Evolutionary conservation across 2,888 invertebrate genomes (phyloP), one percentile per base, ranked within the genome.

Genomic region (Papilio gigon): DNA sequence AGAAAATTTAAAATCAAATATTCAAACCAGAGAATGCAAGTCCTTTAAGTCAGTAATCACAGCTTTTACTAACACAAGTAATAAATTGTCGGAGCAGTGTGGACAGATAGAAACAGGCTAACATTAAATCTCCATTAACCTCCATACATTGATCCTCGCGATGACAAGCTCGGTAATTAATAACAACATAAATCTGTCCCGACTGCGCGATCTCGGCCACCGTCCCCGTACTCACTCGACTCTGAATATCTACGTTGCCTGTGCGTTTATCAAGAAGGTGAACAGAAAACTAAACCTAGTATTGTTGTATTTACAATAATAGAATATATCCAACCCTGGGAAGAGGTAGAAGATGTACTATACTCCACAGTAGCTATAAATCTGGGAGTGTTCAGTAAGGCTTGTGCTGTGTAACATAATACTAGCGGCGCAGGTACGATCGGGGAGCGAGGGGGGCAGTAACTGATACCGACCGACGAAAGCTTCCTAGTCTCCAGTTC

Each of bases 391-490:
- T 50, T 56, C n/a, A 30, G 20, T 17, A n/a, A 17, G 17, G 2
- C n/a, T 14, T 14, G 4, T 50, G 42, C 17, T 30, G 14, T 68
- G 87, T 81, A 87, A 89, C 75, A 4, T 73, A 83, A 89, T 84
- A 87, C 73, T 81, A 79, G 79, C 65, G 74, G 73, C 70, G 75
- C 47, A 11, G n/a, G 6, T 76, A 72, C 79, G 81, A 80, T 77
- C 78, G 79, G 22, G 84, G 80, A 84, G 85, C 74, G 74, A 84
- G 86, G 84, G 79, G 82, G 84, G 80, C 35, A 6, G 50, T 84
- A 88, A 87, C 72, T 53, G 67, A 87, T 76, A 86, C 86, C 77
- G 71, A 61, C 76, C 76, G 76, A 77, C 73, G 83, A 86, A 84
- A 85, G 82, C 80, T 72, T 82, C 84, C 85, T 76, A 72, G 65